Evolutionary conservation across 2,888 invertebrate species (phyloP).

Genomic region (Anaspis maculata): DNA sequence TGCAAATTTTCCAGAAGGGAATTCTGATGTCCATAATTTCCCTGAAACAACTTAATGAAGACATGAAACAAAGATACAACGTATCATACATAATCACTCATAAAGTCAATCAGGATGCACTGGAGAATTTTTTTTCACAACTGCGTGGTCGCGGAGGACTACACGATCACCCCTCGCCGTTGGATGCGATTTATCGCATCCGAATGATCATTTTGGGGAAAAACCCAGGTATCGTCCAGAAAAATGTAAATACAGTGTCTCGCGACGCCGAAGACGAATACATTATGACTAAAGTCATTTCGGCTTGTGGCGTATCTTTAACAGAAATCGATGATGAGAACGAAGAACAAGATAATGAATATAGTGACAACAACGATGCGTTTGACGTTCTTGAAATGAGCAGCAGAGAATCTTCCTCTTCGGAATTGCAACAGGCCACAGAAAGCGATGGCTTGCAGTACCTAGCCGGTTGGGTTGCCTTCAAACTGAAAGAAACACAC

Average conservation of each 20-base stretch:
- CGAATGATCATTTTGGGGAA: slow-evolving; percentile 17
- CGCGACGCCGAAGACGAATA: slow-evolving; percentile 1
- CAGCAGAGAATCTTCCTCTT: background rate
- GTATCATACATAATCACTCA: no score
- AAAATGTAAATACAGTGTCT: slow-evolving; percentile 2
- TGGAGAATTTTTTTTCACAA: no score
- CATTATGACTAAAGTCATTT: slow-evolving; percentile 1
- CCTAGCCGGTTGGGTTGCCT: slow-evolving; percentile 16
- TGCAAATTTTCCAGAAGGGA: no score
- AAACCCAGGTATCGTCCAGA: slow-evolving; percentile 12
- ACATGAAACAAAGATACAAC: no score
- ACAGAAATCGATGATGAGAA: no score
- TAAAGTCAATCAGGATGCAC: no score
- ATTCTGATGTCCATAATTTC: no score
- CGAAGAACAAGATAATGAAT: no score
- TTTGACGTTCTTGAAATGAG: no score
- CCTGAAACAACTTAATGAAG: no score
- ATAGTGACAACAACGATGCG: no score
- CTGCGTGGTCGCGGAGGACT: slow-evolving; percentile 9
- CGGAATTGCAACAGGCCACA: slow-evolving; percentile 1
- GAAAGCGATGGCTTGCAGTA: slow-evolving; percentile 13
- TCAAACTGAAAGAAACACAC: slow-evolving; percentile 11
- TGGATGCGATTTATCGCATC: slow-evolving; percentile 17
- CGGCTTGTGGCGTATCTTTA: no score
- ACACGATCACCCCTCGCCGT: slow-evolving; percentile 17